These are phyloP conservation scores for Aldabrachelys gigantea DNA, from an alignment of 2,113 vertebrate genomes.

Conservation along the genomic window DNA sequence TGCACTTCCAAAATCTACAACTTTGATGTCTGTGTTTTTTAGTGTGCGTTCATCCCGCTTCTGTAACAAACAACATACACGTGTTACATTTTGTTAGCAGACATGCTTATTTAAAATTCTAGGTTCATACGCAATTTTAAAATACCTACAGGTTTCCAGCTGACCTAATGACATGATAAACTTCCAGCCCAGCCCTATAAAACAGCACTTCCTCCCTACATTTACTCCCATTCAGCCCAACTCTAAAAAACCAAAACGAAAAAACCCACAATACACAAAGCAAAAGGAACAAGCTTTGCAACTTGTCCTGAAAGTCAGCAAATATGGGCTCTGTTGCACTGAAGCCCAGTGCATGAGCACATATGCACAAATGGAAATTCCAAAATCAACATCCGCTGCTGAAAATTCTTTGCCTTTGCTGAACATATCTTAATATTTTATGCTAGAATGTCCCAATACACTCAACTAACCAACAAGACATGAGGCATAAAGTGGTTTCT, in stretches of 20 bases:
- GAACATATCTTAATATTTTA: not conserved
- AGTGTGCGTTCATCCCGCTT: slow-evolving; percentile 91
- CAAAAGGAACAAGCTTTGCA: not conserved
- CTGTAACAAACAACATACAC: slow-evolving; percentile 71
- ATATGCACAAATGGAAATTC: not conserved
- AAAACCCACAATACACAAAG: not conserved
- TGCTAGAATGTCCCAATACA: not conserved
- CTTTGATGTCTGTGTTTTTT: slow-evolving; percentile 91
- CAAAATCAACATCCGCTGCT: not conserved
- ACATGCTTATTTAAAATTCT: not conserved
- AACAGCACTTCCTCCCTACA: not conserved
- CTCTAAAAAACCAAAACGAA: not conserved
- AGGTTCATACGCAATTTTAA: not conserved
- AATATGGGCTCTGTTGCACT: not conserved
- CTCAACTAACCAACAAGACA: not conserved
- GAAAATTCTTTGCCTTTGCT: not conserved
- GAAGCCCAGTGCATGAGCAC: not conserved
- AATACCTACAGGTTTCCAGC: not conserved
- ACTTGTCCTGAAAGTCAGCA: not conserved
- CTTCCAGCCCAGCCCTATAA: not conserved
- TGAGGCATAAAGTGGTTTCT: not conserved
- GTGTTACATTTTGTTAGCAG: not conserved
- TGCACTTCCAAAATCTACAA: slow-evolving; percentile 97
- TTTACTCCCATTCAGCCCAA: not conserved
- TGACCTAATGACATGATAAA: not conserved